Percentiles rank a stretch among this genome's conserved stretches.
Evolutionary conservation across 2,113 vertebrate species (phyloP).

Genomic region (Scomber scombrus): DNA sequence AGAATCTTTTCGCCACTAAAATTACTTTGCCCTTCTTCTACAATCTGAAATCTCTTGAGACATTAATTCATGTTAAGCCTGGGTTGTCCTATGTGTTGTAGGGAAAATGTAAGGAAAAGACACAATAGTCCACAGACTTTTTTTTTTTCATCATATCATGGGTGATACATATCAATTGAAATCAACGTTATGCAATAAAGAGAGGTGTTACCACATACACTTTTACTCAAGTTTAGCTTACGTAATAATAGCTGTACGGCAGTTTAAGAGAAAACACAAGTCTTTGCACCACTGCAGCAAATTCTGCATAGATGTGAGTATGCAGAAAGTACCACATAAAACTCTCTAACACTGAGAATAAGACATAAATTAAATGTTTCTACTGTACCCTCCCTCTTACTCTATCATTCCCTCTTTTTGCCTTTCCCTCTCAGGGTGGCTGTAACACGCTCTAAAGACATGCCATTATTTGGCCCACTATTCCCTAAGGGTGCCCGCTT

Average conservation of each 20-base stretch:
- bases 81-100: neutral
- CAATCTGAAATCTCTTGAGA: neutral
- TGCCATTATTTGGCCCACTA: conserved; percentile 91
- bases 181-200: neutral
- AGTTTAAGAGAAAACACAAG: conserved; percentile 5
- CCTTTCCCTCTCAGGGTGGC: conserved; percentile 85
- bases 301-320: conserved; percentile 11
- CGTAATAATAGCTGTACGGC: neutral
- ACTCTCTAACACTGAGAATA: conserved; percentile 36
- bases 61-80: neutral
- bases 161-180: neutral
- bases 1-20: neutral
- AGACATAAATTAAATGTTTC: conserved; percentile 39
- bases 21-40: neutral
- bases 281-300: neutral
- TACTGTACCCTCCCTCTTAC: conserved; percentile 29
- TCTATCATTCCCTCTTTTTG: conserved; percentile 19
- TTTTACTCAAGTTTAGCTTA: neutral
- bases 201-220: neutral
- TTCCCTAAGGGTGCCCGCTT: conserved; percentile 90
- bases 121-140: neutral
- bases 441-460: conserved; percentile 93
- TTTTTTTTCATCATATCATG: neutral
- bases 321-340: conserved; percentile 7
- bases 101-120: too few relatives aligned